Base-by-base conservation (phyloP, 2,113 vertebrate genomes). In the Cariama cristata region DNA sequence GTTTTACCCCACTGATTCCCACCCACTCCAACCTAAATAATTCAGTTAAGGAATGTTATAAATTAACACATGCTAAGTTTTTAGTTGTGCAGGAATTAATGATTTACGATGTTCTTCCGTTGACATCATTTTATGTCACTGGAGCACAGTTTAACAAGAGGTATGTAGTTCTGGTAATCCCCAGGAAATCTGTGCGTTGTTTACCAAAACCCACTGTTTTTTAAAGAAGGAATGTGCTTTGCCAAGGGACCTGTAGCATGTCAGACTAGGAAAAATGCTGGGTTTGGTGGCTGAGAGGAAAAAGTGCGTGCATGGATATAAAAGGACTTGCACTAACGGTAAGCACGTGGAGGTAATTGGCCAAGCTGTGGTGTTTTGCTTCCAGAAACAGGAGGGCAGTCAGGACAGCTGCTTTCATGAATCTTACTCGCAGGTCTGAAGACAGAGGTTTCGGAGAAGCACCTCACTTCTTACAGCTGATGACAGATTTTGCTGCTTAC, bases 101-200 rank as follows among this genome's bases (percentile, higher is more conserved):
- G 50, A 79, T 84, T 91, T 91, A 79, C 5, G 1, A 27, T 52
- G 5, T 52, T 80, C 69, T 92, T 76, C 73, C 4, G 0, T 10
- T 86, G 52, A 84, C 74, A 83, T 91, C 26, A 42, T 62, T 32
- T 90, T 71, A 42, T 58, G 89, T 89, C 59, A 79, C 68, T 44
- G 44, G 12, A 56, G 58, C 64, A 22, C 44, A 67, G 44, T 88
- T 89, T 73, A 88, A 20, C 18, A 67, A 55, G 76, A 88, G 18
- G 14, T 52, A 47, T 40, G 59, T 84, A 58, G 10, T 76, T 89
- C 84, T 91, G 86, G 92, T 90, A 96, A 96, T 96, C 79, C 84
- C 83, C 74, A 94, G 86, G 74, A 95, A 94, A 73, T 92, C 47
- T 85, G 72, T 8, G 3, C n/a, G 21, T 30, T 92, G 80, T 92